Percentiles rank a stretch among this genome's conserved stretches.
Evolutionary conservation across 2,888 invertebrate genomes (phyloP).

Genomic region (Neuroscelio doddi): DNA sequence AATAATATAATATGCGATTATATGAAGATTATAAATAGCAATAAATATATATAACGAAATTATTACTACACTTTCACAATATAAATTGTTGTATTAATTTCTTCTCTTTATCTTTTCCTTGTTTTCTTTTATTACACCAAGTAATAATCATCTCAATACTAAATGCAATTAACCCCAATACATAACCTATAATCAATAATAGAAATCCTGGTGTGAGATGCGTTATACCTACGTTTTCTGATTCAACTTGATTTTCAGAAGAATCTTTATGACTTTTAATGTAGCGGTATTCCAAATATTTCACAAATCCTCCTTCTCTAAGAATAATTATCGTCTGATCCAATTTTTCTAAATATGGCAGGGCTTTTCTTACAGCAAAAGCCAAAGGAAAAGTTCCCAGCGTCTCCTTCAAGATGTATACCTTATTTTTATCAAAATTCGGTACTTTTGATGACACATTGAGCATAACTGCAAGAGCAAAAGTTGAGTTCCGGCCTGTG

Average conservation of each 20-base stretch:
- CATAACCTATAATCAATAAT: constrained; percentile 5
- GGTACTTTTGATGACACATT: constrained; percentile 52
- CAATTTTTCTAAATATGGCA: constrained; percentile 53
- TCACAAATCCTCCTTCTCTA: constrained; percentile 54
- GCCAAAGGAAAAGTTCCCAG: constrained; percentile 57
- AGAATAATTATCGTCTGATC: constrained; percentile 49
- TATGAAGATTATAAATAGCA: too few relatives aligned
- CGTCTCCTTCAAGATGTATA: constrained; percentile 52
- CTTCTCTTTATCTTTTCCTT: too few relatives aligned
- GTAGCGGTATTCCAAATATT: constrained; percentile 43
- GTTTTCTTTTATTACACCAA: neutral
- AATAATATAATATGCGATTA: too few relatives aligned
- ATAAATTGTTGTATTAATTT: too few relatives aligned
- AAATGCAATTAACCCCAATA: constrained; percentile 5
- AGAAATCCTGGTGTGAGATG: constrained; percentile 39
- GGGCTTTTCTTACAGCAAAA: constrained; percentile 57
- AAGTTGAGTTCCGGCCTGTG: constrained; percentile 30
- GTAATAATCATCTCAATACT: constrained; percentile 1
- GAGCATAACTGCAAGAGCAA: constrained; percentile 56
- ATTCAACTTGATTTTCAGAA: too few relatives aligned
- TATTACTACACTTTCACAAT: too few relatives aligned
- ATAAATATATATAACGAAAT: too few relatives aligned
- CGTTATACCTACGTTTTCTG: constrained; percentile 28
- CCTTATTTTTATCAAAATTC: constrained; percentile 41
- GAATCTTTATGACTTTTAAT: neutral